Percentiles rank a stretch among this genome's conserved stretches.
Evolutionary conservation across 2,888 invertebrate species (phyloP).

Genomic region (Hirudinaria manillensis): DNA sequence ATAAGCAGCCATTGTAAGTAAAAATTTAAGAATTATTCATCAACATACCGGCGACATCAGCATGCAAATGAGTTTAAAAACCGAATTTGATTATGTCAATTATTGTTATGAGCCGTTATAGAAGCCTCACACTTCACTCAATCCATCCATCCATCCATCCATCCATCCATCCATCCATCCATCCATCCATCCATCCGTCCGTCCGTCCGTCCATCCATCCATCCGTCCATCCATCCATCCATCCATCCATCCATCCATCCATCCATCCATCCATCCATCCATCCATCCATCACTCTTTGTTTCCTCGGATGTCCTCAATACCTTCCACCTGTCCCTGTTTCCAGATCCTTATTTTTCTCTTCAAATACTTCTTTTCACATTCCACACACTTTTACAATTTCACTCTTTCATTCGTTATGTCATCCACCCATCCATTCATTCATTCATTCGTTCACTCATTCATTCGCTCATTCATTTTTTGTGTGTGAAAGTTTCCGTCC

Average conservation of each 20-base stretch:
- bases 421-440: neutral
- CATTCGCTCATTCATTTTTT: neutral
- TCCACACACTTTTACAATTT: neutral
- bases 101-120: neutral
- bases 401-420: neutral
- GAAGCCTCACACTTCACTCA: neutral
- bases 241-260: neutral
- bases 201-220: too few species aligned
- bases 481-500: neutral
- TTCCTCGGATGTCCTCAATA: neutral
- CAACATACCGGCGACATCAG: neutral
- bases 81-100: too few species aligned
- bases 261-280: neutral
- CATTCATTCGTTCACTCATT: neutral
- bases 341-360: neutral
- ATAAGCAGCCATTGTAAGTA: too few species aligned
- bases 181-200: too few species aligned
- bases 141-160: neutral
- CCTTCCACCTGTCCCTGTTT: conserved; percentile 1
- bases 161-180: neutral
- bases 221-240: too few species aligned
- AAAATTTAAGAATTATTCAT: too few species aligned
- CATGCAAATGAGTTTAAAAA: too few species aligned
- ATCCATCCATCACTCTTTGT: neutral
- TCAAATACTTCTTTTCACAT: neutral